Conservation (phyloP, 1,140 invertebrate genomes). For the Bilobella aurantiaca region DNA sequence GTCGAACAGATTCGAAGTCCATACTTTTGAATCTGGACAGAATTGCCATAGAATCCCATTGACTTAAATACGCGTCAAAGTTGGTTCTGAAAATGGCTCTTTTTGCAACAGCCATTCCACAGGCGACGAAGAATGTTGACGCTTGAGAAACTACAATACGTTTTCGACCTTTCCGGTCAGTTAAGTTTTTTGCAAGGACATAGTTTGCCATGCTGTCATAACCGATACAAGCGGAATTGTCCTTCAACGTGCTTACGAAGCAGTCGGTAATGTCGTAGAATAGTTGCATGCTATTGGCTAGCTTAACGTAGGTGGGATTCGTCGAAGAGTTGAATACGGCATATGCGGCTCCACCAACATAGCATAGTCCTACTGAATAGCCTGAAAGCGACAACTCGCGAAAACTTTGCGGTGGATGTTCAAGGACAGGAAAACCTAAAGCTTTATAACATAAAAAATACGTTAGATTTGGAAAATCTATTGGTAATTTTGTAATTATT, state of each 20-base stretch:
- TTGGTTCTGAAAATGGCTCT: conserved; percentile 17
- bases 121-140: conserved; percentile 9
- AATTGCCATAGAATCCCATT: not conserved
- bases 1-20: not conserved
- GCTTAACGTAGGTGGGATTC: conserved; percentile 22
- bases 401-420: conserved; percentile 19
- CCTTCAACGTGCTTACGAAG: conserved; percentile 12
- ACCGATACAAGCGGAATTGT: conserved; percentile 12
- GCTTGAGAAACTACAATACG: conserved; percentile 6
- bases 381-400: conserved; percentile 15
- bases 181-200: conserved; percentile 14
- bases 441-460: no score
- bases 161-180: conserved; percentile 5
- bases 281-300: conserved; percentile 17
- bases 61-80: conserved; percentile 9
- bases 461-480: no score
- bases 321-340: conserved; percentile 11
- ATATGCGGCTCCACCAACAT: conserved; percentile 21
- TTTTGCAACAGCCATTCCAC: conserved; percentile 9
- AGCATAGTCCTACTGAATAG: conserved; percentile 18
- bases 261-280: conserved; percentile 14
- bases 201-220: conserved; percentile 14
- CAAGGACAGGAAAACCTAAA: conserved; percentile 23
- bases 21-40: not conserved
- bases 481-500: no score